Base-by-base conservation (phyloP, 2,888 invertebrate species). In the Alviniconcha strummeri region DNA sequence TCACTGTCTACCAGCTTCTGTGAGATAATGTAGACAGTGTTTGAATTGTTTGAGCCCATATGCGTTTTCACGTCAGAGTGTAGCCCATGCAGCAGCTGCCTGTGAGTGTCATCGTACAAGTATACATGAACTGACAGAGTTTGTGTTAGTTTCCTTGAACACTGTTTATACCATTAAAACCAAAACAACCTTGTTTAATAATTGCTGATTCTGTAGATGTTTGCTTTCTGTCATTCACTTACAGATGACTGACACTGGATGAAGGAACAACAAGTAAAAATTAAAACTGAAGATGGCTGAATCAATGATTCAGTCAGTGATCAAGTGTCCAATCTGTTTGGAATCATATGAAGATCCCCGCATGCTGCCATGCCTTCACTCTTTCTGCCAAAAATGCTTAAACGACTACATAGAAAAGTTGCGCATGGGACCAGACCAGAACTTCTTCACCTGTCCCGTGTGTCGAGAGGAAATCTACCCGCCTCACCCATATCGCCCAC, bases 281-380 rank as follows among this genome's bases (percentile, higher is more conserved):
- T 36, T 36, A 36, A 36, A 36, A 36, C 36, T 36, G 36, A 36
- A 36, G 69, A 77, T 77, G 82, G 82, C 82, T 3, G 82, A 82
- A 57, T 82, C 82, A 11, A 71, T 82, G 55, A 82, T 82, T 52
- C 76, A 82, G 77, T 82, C 82, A 3, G 82, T 82, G 67, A 82
- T 82, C 77, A 82, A 82, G 19, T 82, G 82, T 57, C 82, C 82
- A 67, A 82, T 82, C 15, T 82, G 82, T 71, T 69, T 82, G 52
- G 82, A 82, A n/a, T 77, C 82, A 19, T 82, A 82, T 57, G 67
- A 15, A 1, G 82, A 82, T 57, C 82, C 82, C 36, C 82, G 82
- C 82, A 82, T 82, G 82, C 77, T 82, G 64, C 82, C 82, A 64
- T 82, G 82, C 56, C 71, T 82, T 9, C 82, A 82, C 71, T 76